Evolutionary conservation across 2,797 vertebrate genomes (phyloP), one percentile per base, ranked within the genome.

Genomic region (Podargus strigoides): DNA sequence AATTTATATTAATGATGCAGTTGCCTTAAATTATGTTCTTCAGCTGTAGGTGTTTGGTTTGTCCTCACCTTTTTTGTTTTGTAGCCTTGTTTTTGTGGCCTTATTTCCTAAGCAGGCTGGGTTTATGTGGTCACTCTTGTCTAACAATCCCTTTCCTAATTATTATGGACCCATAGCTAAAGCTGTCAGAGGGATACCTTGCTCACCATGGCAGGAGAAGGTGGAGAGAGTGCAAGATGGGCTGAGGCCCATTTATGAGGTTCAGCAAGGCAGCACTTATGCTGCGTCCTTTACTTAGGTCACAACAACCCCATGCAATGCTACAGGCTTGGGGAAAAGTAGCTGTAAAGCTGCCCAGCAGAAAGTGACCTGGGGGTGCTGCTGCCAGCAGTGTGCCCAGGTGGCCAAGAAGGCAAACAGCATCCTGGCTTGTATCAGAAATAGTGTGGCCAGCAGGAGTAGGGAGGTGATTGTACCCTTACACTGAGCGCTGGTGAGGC

Each of bases 1-100:
- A 85, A 84, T 95, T 89, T 92, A 59, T 95, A 94, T 41, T 92
- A 85, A 87, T 92, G 92, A 83, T 90, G 64, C 46, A 66, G 36
- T 87, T 92, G 68, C 42, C 72, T 91, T 90, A 56, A 91, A 89
- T 92, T 72, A 80, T 58, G 34, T 87, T 87, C 81, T 67, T 56
- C 36, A 46, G 87, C 17, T 87, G 89, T 87, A 17, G 52, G 36
- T 83, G 50, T 75, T 92, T 75, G 80, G 19, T 75, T 95, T 77
- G 37, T 85, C n/a, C 78, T 89, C 21, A 5, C 3, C 21, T 55
- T 50, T 88, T 90, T 72, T 86, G 36, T 76, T 87, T 87, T 56
- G 39, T 49, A 92, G 34, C 49, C 26, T 90, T 85, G 47, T 59
- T 94, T 92, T 85, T 49, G 19, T 78, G 76, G 46, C n/a, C 69